Evolutionary conservation across 2,797 vertebrate species (phyloP).

Genomic region (Micromesistius poutassou): DNA sequence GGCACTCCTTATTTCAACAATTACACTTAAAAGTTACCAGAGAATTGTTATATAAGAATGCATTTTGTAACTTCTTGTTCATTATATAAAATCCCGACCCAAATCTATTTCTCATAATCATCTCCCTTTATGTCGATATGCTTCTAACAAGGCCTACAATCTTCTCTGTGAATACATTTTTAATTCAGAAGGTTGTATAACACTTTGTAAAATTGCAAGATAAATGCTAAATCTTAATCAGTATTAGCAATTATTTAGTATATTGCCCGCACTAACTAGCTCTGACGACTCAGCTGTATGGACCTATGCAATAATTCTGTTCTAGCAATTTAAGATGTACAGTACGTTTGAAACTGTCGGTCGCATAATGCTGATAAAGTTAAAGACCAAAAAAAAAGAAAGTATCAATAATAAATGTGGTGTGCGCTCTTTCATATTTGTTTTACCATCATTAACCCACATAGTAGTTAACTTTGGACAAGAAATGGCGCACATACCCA

Average conservation of each 20-base stretch:
- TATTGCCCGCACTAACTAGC: neutral
- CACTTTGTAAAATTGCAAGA: neutral
- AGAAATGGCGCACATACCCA: neutral
- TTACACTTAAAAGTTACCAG: neutral
- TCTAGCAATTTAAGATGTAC: neutral
- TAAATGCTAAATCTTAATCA: neutral
- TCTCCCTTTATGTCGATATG: neutral
- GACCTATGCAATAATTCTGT: neutral
- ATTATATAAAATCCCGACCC: neutral
- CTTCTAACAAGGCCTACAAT: neutral
- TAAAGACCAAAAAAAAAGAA: neutral
- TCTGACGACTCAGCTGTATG: neutral
- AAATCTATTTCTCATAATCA: neutral
- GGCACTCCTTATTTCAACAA: neutral
- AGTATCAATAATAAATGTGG: no score
- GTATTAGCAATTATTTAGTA: neutral
- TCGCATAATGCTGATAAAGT: slow-evolving; percentile 2
- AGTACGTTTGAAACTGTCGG: neutral
- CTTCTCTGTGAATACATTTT: neutral
- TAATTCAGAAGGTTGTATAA: slow-evolving; percentile 1
- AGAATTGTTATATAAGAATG: neutral
- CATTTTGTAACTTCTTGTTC: neutral
- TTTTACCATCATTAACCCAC: neutral
- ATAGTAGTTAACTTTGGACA: neutral
- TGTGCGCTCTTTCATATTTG: neutral